Evolutionary conservation across 1,140 invertebrate genomes (phyloP), one percentile per base, ranked within the genome.

Genomic region (Oryzaephilus surinamensis): DNA sequence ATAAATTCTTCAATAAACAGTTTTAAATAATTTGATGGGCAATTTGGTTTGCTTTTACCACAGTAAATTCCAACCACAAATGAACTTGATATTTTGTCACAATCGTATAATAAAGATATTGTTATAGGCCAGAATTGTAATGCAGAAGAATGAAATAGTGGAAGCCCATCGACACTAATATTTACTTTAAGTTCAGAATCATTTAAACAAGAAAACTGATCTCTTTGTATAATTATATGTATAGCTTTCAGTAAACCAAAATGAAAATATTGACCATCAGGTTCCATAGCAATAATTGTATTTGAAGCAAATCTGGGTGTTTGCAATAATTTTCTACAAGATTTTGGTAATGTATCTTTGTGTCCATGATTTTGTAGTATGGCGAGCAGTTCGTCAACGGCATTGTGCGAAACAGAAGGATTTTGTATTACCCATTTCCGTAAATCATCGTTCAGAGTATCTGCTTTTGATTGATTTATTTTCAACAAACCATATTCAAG

Each of bases 101-200:
- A n/a, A 12, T 6, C 14, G 24, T 21, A n/a, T 16, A 7, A 23
- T 3, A 41, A 4, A 14, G 30, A 41, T 14, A 32, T 15, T 14
- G 33, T 16, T 14, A 33, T 41, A 8, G 38, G 38, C 17, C 27
- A 33, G 17, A 41, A 27, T 19, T 41, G 30, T n/a, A 29, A n/a
- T n/a, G n/a, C 33, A 17, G 23, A 10, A 33, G 29, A 33, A 20
- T 33, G 23, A 14, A 8, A 14, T 16, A 41, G 18, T 10, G 38
- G 38, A 12, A 41, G 15, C 11, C 38, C 38, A 33, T 41, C 30
- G 33, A 33, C 33, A 24, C 33, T 41, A 5, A 41, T 14, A 33
- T 24, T 14, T 4, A 41, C 24, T 8, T 15, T 32, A 11, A 14
- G 8, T n/a, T 7, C 4, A n/a, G 8, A 4, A 32, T 32, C 18